Base-by-base conservation (phyloP, 2,888 invertebrate genomes). In the Galeruca laticollis region DNA sequence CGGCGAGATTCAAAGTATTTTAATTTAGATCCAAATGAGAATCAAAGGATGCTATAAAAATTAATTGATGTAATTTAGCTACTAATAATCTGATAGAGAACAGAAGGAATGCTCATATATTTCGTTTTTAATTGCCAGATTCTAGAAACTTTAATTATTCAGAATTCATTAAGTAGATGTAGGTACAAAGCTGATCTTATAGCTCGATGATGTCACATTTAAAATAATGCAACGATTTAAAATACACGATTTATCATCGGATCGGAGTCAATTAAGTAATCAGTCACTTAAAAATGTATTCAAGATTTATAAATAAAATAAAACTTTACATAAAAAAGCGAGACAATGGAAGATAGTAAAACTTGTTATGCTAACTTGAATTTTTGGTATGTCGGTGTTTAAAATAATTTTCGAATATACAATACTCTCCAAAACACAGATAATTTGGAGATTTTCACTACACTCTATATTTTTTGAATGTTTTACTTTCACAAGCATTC, bases 21-120 rank as follows among this genome's bases (percentile, higher is more conserved):
- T 31, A 31, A 68, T 68, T 68, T 68, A 51, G 56, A 68, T 57
- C 57, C 51, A 57, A 62, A 68, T 68, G 62, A 33, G 57, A 31
- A 47, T 57, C 57, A 56, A 68, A 49, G 49, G 49, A 61, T 54
- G 51, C 62, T 40, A 49, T 68, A 62, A 68, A 61, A 68, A 51
- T 57, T 68, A 68, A 68, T 68, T 68, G 61, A 51, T 61, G 68
- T 56, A 56, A 43, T 68, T 56, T 35, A 21, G 56, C 26, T 47
- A 52, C 61, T 68, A 68, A 61, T 61, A 52, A 56, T 56, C 54
- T 52, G 43, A 60, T 60, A 52, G 60, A 60, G 52, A 52, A 60
- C 60, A 33, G 21, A 64, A 26, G 37, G 40, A 37, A 60, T 35
- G 51, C 15, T 35, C 54, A 47, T 61, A 64, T 43, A 56, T 64